Evolutionary conservation across 2,888 invertebrate species (phyloP).

Genomic region (Arrhopalites spinosus): DNA sequence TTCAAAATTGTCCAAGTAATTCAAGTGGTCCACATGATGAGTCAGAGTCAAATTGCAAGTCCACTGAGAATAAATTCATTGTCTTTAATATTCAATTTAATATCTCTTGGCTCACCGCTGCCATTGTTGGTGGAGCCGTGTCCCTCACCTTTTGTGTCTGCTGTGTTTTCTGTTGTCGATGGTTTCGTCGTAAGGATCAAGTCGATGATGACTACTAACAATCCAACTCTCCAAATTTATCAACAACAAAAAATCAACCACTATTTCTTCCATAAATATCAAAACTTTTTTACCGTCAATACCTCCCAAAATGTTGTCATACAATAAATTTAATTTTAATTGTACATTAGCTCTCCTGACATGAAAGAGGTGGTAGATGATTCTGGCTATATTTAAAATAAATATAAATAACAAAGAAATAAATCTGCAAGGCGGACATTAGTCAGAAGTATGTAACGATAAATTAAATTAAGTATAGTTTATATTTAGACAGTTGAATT

Average conservation of each 20-base stretch:
- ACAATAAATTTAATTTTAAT: neutral
- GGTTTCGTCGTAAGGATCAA: conserved; percentile 46
- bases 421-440: no score
- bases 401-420: no score
- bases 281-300: no score
- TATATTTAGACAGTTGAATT: no score
- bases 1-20: conserved; percentile 76
- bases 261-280: no score
- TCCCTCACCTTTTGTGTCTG: conserved; percentile 51
- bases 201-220: conserved; percentile 24
- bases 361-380: neutral
- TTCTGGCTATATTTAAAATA: no score
- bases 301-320: no score
- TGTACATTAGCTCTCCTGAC: neutral
- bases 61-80: conserved; percentile 54
- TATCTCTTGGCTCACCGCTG: conserved; percentile 55
- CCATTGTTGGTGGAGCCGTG: conserved; percentile 50
- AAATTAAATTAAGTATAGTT: no score
- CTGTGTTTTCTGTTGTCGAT: conserved; percentile 52
- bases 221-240: neutral
- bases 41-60: conserved; percentile 52
- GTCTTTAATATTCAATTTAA: conserved; percentile 54
- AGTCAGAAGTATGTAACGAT: no score
- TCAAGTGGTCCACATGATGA: conserved; percentile 51
- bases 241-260: no score